phyloP scores from a whole-genome alignment of 2,113 vertebrate species.

The Butorides virescens region DNA sequence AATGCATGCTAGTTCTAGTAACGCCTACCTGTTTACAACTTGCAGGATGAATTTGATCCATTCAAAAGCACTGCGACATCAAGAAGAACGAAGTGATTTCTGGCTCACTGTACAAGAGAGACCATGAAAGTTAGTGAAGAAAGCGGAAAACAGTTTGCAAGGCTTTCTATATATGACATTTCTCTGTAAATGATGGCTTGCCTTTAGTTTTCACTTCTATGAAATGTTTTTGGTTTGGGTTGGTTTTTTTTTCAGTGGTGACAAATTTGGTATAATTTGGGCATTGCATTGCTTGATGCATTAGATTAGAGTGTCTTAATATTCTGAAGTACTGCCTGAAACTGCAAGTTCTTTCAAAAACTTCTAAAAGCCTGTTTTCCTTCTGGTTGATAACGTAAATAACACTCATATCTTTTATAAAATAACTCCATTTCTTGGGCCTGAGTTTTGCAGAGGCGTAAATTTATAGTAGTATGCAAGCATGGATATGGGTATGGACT shows the following conservation, averaged over 20 bases:
- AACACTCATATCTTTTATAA: neutral
- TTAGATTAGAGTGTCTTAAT: neutral
- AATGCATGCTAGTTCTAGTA: neutral
- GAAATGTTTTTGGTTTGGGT: neutral
- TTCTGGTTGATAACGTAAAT: neutral
- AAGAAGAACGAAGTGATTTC: constrained; percentile 71
- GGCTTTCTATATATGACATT: neutral
- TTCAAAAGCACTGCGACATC: constrained; percentile 75
- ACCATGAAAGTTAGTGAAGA: neutral
- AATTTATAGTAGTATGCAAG: neutral
- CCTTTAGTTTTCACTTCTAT: neutral
- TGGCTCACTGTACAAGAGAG: neutral
- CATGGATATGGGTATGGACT: neutral
- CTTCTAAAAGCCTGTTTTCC: neutral
- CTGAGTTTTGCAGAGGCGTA: neutral
- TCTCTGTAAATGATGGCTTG: neutral
- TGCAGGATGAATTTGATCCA: constrained; percentile 83
- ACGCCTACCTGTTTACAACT: neutral
- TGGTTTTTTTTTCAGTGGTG: neutral
- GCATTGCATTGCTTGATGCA: neutral
- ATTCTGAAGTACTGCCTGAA: neutral
- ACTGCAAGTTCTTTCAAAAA: neutral
- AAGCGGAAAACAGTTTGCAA: neutral
- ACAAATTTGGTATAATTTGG: neutral
- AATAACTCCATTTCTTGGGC: neutral